phyloP scores from a whole-genome alignment of 2,113 vertebrate species.

The Polypterus senegalus region DNA sequence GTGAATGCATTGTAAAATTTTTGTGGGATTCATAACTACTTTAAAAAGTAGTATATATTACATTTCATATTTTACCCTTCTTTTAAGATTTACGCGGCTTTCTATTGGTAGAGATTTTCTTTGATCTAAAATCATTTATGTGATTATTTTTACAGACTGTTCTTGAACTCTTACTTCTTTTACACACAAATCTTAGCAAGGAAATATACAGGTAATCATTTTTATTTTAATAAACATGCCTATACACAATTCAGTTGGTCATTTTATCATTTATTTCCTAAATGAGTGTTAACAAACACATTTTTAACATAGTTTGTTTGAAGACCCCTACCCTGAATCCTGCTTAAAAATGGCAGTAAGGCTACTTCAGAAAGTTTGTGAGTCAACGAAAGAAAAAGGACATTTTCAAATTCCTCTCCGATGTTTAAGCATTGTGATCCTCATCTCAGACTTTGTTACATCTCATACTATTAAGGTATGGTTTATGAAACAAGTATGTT shows the following conservation, averaged over 20 bases:
- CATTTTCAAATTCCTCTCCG: conserved; percentile 26
- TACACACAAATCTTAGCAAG: too few species aligned
- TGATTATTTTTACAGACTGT: too few species aligned
- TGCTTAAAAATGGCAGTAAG: conserved; percentile 33
- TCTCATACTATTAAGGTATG: background rate
- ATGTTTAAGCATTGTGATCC: conserved; percentile 39
- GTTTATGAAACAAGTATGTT: background rate
- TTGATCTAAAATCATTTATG: too few species aligned
- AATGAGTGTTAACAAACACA: background rate
- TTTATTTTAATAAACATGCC: too few species aligned
- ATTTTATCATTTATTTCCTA: background rate
- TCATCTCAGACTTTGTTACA: conserved; percentile 28
- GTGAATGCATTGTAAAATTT: too few species aligned
- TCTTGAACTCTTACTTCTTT: too few species aligned
- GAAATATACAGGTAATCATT: too few species aligned
- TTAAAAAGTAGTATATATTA: too few species aligned
- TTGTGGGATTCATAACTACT: too few species aligned
- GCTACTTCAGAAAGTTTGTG: conserved; percentile 45
- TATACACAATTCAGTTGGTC: background rate
- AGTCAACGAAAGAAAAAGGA: conserved; percentile 12
- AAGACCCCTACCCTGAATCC: conserved; percentile 2
- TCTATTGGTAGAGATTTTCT: too few species aligned
- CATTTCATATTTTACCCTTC: background rate
- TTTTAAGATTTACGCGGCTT: conserved; percentile 10
- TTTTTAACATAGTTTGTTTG: background rate